phyloP scores from a whole-genome alignment of 1,140 invertebrate genomes.

The Ridgeia piscesae region DNA sequence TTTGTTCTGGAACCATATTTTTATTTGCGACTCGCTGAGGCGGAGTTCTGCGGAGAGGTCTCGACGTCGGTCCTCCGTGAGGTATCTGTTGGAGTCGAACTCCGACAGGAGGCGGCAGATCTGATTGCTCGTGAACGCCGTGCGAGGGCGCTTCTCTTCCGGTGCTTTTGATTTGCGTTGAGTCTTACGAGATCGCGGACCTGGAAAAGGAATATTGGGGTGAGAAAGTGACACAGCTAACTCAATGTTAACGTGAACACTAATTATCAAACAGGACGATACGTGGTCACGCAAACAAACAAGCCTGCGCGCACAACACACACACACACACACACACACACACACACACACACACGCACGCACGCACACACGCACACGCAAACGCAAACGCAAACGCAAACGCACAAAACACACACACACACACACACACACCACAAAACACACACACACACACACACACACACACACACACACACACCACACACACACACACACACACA shows the following conservation, averaged over 20 bases:
- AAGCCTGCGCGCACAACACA: too few relatives aligned
- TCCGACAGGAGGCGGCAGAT: slow-evolving; percentile 88
- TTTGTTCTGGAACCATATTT: slow-evolving; percentile 37
- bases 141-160: slow-evolving; percentile 81
- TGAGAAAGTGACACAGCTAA: not conserved
- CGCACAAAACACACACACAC: not conserved
- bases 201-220: not conserved
- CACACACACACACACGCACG: not conserved
- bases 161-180: not conserved
- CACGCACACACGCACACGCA: not conserved
- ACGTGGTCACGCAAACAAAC: too few relatives aligned
- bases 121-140: slow-evolving; percentile 93
- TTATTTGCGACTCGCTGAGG: slow-evolving; percentile 86
- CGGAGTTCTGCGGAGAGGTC: slow-evolving; percentile 87
- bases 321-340: too few relatives aligned
- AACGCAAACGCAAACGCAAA: not conserved
- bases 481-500: too few relatives aligned
- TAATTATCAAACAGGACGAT: not conserved
- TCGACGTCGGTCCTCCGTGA: slow-evolving; percentile 90
- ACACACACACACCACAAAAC: too few relatives aligned
- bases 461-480: too few relatives aligned
- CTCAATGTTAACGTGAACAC: not conserved
- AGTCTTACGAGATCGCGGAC: slow-evolving; percentile 6
- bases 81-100: slow-evolving; percentile 90
- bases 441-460: too few relatives aligned